phyloP scores from a whole-genome alignment of 2,797 vertebrate genomes.

The Semaprochilodus insignis region DNA sequence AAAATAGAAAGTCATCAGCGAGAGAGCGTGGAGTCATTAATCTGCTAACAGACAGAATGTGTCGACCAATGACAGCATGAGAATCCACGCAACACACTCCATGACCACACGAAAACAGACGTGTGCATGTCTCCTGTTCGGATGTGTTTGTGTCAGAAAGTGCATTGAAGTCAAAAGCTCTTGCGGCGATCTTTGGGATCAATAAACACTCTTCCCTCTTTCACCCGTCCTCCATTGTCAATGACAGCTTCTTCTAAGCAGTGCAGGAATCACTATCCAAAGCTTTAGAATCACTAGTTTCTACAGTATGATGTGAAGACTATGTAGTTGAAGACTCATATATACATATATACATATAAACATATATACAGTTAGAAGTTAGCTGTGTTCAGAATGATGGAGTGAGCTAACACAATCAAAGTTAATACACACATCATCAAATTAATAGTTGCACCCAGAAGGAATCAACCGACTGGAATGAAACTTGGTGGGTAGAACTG shows the following conservation, averaged over 20 bases:
- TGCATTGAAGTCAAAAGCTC: not conserved
- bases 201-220: constrained; percentile 16
- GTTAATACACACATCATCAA: too few relatives aligned
- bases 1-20: constrained; percentile 31
- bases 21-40: constrained; percentile 43
- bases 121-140: not conserved
- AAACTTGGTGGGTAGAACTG: too few relatives aligned
- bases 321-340: too few relatives aligned
- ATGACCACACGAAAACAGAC: not conserved
- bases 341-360: too few relatives aligned
- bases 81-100: not conserved
- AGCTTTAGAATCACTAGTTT: not conserved
- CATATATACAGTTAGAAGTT: too few relatives aligned
- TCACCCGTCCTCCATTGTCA: too few relatives aligned
- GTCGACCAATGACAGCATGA: constrained; percentile 14
- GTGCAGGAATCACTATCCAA: not conserved
- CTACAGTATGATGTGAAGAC: not conserved
- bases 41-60: constrained; percentile 21
- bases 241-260: not conserved
- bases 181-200: constrained; percentile 9
- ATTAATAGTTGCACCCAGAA: too few relatives aligned
- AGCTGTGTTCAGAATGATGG: too few relatives aligned
- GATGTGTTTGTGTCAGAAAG: not conserved
- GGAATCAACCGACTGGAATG: too few relatives aligned
- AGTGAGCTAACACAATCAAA: too few relatives aligned